Evolutionary conservation across 2,888 invertebrate genomes (phyloP).

Genomic region (Thymelicus sylvestris): DNA sequence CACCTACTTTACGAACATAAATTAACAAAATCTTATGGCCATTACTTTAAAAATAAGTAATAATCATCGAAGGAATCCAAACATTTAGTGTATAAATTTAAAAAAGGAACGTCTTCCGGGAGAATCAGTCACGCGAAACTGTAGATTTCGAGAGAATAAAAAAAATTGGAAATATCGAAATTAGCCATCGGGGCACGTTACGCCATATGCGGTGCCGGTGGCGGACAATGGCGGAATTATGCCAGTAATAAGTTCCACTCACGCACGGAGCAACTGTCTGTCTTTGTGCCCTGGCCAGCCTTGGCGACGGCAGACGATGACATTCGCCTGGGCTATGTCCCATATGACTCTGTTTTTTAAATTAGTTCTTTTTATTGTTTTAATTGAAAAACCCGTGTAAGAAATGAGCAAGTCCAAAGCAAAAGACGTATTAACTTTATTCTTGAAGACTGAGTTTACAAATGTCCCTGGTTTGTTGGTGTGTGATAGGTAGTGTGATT

Average conservation of each 20-base stretch:
- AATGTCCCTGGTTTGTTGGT: too few relatives aligned
- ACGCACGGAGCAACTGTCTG: conserved; percentile 76
- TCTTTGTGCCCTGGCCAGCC: conserved; percentile 48
- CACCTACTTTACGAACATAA: too few relatives aligned
- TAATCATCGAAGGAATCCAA: background rate
- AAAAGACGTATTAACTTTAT: too few relatives aligned
- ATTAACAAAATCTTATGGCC: too few relatives aligned
- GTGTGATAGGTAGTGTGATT: too few relatives aligned
- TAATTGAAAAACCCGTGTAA: too few relatives aligned
- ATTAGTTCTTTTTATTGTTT: background rate
- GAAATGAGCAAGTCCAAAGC: too few relatives aligned
- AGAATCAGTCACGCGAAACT: conserved; percentile 71
- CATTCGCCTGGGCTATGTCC: background rate
- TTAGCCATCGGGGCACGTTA: conserved; percentile 76
- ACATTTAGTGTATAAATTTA: background rate
- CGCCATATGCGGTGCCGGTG: conserved; percentile 80
- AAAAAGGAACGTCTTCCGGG: conserved; percentile 46
- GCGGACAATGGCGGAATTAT: conserved; percentile 83
- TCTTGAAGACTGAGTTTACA: too few relatives aligned
- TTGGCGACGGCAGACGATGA: conserved; percentile 26
- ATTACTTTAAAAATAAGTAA: too few relatives aligned
- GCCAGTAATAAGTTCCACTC: conserved; percentile 78
- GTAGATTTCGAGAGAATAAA: conserved; percentile 57
- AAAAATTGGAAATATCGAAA: conserved; percentile 67
- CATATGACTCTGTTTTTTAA: conserved; percentile 1